These are phyloP conservation scores for Pavo muticus DNA, from an alignment of 2,113 vertebrate genomes.

Conservation along the genomic window DNA sequence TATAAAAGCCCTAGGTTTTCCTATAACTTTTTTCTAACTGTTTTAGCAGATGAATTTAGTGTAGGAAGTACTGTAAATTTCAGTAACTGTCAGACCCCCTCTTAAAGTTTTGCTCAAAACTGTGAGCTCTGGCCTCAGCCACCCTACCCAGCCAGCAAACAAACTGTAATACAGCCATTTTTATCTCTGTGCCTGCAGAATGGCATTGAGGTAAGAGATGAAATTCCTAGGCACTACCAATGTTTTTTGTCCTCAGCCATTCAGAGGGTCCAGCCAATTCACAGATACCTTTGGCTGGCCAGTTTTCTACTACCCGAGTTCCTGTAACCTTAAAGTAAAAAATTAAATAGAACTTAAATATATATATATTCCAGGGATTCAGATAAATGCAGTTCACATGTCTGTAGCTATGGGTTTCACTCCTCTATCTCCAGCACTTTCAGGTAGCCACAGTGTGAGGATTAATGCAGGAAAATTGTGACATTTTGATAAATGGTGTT, in stretches of 20 bases:
- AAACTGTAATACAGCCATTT: rapidly evolving
- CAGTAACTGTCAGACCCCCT: not conserved
- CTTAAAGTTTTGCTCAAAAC: not conserved
- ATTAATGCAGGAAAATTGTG: rapidly evolving
- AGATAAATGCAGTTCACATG: rapidly evolving
- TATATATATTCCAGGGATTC: not conserved
- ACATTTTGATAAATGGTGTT: rapidly evolving
- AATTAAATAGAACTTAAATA: not conserved
- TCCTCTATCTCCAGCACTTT: not conserved
- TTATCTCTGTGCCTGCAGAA: not conserved
- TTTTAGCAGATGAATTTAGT: not conserved
- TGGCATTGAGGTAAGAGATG: rapidly evolving
- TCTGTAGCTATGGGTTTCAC: not conserved
- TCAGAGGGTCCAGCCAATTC: not conserved
- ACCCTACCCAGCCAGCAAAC: not conserved
- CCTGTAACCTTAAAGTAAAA: not conserved
- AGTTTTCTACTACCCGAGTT: not conserved
- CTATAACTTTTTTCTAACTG: not conserved
- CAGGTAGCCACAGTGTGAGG: rapidly evolving
- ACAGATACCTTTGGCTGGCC: not conserved
- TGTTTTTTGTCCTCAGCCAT: not conserved
- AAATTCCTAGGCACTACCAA: not conserved
- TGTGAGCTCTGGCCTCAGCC: not conserved
- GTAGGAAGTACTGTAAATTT: not conserved
- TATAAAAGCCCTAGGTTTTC: not conserved